These are phyloP conservation scores for Apantesis nais DNA, from an alignment of 2,888 invertebrate genomes.

Conservation along the genomic window DNA sequence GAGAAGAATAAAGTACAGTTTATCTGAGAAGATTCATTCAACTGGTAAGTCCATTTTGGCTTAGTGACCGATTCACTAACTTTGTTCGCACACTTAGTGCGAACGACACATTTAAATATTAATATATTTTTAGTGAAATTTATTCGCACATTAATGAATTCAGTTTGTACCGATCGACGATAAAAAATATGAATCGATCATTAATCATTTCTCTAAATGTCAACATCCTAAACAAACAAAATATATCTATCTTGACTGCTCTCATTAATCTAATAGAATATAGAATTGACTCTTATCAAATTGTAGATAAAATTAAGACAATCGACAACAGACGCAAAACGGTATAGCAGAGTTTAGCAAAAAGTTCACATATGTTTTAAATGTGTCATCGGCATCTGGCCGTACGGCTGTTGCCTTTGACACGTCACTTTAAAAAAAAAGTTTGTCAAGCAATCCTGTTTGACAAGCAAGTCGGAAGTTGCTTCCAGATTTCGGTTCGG, in stretches of 20 bases:
- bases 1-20: neutral
- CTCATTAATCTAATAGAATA: slow-evolving; percentile 33
- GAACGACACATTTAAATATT: too few relatives aligned
- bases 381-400: slow-evolving; percentile 73
- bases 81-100: too few relatives aligned
- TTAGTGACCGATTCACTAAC: too few relatives aligned
- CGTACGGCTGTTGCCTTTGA: slow-evolving; percentile 47
- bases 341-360: slow-evolving; percentile 48
- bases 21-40: too few relatives aligned
- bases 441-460: slow-evolving; percentile 48
- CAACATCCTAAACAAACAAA: neutral
- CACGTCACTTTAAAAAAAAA: slow-evolving; percentile 48
- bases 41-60: too few relatives aligned
- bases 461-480: slow-evolving; percentile 60
- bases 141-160: too few relatives aligned
- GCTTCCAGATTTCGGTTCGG: slow-evolving; percentile 55
- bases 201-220: neutral
- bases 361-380: slow-evolving; percentile 65
- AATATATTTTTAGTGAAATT: too few relatives aligned
- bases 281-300: slow-evolving; percentile 55
- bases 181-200: too few relatives aligned
- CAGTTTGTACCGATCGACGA: too few relatives aligned
- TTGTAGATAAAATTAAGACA: slow-evolving; percentile 53
- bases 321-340: slow-evolving; percentile 49
- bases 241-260: slow-evolving; percentile 17